Evolutionary conservation across 30 jellyfish, hydroid and myxozoan genomes (phyloP), one percentile per base, ranked within the genome.

Genomic region (Aurelia sp.): DNA sequence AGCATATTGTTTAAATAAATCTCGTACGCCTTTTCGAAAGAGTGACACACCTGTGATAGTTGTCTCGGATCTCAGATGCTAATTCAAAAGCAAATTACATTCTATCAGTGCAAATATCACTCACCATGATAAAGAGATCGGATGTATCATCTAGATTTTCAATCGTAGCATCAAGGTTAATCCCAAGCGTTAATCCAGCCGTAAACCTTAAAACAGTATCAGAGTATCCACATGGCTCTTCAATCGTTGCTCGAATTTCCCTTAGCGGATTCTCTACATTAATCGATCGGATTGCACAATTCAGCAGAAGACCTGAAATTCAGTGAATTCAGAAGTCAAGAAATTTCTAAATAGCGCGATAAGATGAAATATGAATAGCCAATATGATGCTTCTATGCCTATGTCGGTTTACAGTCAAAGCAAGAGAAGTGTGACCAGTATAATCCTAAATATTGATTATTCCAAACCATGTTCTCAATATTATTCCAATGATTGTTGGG

Each of bases 181-280:
- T 85, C 15, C 96, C 92, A 19, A 92, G 90, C 11, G 88, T 82
- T 21, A 92, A 74, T 19, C 98, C 98, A 41, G 98, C 96, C 3
- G 97, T 85, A 76, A 92, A 92, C 35, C 84, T 57, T 30, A 86
- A 48, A n/a, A 93, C 93, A 20, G 87, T 81, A 77, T 92, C 98
- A 7, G 95, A 73, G 60, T 60, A 70, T 20, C 87, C 76, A 44
- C 57, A 47, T 7, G 98, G 98, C 58, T 92, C 98, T 9, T 58
- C 76, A 23, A 92, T 74, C 9, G 58, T 64, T 11, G 93, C 97
- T 12, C 71, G 59, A 9, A 80, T 63, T 31, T 76, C 96, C 16
- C 97, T 78, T 62, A 92, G 88, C 21, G 97, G 92, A 67, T 92
- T 92, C 66, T 86, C 96, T 1, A 92, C 78, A 35, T 76, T 69